These are phyloP conservation scores for Sula dactylatra DNA, from an alignment of 2,113 vertebrate genomes.

Conservation along the genomic window DNA sequence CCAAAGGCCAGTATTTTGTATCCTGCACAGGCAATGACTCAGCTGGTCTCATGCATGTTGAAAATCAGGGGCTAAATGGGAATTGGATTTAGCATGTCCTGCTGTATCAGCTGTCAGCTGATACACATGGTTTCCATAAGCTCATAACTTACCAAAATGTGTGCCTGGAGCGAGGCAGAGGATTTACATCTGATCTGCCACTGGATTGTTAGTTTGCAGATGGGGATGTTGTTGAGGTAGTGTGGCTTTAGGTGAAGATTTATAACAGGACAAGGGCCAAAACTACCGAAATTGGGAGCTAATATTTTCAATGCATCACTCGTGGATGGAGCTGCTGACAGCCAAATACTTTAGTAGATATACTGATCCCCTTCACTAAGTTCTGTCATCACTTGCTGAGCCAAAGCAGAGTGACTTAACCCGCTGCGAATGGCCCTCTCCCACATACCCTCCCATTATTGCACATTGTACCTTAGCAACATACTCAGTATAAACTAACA, in stretches of 20 bases:
- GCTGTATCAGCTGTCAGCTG: background rate
- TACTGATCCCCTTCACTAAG: background rate
- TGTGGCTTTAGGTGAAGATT: background rate
- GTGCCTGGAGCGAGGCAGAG: background rate
- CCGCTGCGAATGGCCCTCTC: background rate
- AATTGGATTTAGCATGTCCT: background rate
- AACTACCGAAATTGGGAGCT: background rate
- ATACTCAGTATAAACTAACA: background rate
- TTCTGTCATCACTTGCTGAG: background rate
- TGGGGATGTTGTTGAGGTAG: background rate
- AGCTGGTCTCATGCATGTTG: background rate
- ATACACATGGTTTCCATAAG: background rate
- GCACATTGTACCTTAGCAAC: background rate
- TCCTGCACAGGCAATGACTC: background rate
- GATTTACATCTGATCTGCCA: background rate
- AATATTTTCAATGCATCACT: background rate
- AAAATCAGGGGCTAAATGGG: background rate
- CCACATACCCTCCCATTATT: background rate
- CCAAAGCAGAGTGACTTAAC: background rate
- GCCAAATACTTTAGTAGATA: background rate
- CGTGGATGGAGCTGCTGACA: background rate
- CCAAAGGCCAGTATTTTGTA: background rate
- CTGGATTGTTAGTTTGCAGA: background rate
- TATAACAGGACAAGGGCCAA: background rate
- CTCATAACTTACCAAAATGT: background rate